These are phyloP conservation scores for Rosalia funebris DNA, from an alignment of 2,888 invertebrate genomes.

Conservation along the genomic window DNA sequence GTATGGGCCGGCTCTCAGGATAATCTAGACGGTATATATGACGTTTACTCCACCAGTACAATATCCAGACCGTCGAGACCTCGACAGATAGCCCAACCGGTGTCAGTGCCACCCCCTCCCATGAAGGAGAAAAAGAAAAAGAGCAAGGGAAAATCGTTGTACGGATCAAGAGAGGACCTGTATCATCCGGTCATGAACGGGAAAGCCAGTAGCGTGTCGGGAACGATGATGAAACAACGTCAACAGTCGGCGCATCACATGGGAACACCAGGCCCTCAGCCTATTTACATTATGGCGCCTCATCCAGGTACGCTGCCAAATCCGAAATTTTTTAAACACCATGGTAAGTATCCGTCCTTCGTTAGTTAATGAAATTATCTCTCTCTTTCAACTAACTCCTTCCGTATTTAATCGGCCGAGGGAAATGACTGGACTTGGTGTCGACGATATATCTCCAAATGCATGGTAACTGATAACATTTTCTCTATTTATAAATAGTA, in stretches of 20 bases:
- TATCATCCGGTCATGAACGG: conserved; percentile 69
- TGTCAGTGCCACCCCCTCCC: conserved; percentile 84
- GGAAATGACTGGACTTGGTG: no score
- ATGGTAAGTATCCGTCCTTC: conserved; percentile 55
- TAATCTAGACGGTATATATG: conserved; percentile 78
- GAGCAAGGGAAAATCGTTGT: conserved; percentile 64
- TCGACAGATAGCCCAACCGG: conserved; percentile 82
- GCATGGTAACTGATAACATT: no score
- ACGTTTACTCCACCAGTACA: conserved; percentile 72
- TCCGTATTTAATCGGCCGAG: no score
- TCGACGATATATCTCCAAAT: no score
- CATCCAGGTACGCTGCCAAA: conserved; percentile 62
- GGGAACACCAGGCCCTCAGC: conserved; percentile 59
- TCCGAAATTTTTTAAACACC: conserved; percentile 64
- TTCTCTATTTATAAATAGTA: no score
- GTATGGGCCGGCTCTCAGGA: conserved; percentile 87
- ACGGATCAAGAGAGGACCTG: conserved; percentile 66
- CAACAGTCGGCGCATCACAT: conserved; percentile 44
- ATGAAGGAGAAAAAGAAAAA: conserved; percentile 72
- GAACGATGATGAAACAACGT: conserved; percentile 64
- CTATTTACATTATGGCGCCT: conserved; percentile 60
- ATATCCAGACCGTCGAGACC: conserved; percentile 77
- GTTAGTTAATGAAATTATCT: no score
- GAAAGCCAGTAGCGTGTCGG: conserved; percentile 60
- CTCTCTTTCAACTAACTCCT: no score